Base-by-base conservation (phyloP, 1,140 invertebrate species). In the Homalodisca vitripennis region DNA sequence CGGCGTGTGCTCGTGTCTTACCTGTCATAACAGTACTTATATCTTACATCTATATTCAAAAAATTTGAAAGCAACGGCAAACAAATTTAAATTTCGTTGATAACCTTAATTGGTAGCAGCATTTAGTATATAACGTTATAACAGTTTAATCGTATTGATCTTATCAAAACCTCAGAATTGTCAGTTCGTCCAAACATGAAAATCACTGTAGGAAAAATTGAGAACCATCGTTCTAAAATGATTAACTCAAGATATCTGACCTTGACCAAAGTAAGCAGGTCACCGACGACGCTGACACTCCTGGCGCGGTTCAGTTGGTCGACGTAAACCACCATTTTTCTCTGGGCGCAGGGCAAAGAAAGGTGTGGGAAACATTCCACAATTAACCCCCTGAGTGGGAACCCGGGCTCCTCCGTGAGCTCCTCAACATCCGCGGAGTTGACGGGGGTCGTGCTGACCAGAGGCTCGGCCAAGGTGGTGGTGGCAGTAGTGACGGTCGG, bases 271-370 rank as follows among this genome's bases (percentile, higher is more conserved):
- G 65, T 62, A 27, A 62, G 57, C 1, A 57, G 48, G 24, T 75
- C 74, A 1, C 75, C 75, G 14, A 77, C 27, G 3, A 77, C 24
- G 20, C 63, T 47, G 34, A 76, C 64, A 17, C 62, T 70, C 20
- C 74, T 72, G 17, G 71, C 60, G 30, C 73, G 30, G 29, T 70
- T 71, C 17, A 76, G 63, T 3, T 72, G 64, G 32, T 74, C 74
- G 12, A 77, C 48, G 66, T 76, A 75, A 10, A 73, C 63, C 0
- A 76, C 48, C 30, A 73, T 69, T 51, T 76, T 77, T 29, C 69
- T 72, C 60, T 77, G 75, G 1, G 75, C 55, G 63, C 75, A 77
- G 0, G 74, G 47, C 32, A 74, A 73, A 0, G 75, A 76, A 13
- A 77, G 32, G 13, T 55, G 47, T 1, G 67, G 31, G 10, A 77